Conservation (phyloP, 2,888 invertebrate species). For the Resseliella maxima region DNA sequence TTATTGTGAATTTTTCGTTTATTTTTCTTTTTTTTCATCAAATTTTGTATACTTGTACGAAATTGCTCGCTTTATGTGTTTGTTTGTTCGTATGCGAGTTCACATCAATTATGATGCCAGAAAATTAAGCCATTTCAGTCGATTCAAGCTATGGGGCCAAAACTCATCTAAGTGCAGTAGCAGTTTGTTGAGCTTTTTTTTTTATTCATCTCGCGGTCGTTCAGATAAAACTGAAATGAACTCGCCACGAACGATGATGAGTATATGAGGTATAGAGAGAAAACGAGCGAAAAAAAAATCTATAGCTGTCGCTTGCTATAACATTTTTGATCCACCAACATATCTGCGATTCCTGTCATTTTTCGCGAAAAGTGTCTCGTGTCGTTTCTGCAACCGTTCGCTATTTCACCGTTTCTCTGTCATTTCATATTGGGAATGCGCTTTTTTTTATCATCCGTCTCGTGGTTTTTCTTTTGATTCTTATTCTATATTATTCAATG, state of each 20-base stretch:
- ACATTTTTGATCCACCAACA: neutral
- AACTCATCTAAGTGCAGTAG: neutral
- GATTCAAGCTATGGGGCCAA: neutral
- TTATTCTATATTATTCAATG: neutral
- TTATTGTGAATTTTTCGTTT: neutral
- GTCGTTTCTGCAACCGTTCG: neutral
- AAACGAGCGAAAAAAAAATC: neutral
- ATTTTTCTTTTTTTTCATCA: neutral
- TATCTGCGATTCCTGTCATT: neutral
- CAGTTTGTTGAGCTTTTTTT: neutral
- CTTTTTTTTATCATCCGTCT: constrained; percentile 8
- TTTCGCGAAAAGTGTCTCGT: neutral
- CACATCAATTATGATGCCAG: neutral
- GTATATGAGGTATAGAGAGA: neutral
- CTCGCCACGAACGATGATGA: neutral
- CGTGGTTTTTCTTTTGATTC: neutral
- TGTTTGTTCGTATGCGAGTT: neutral
- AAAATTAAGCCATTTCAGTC: neutral
- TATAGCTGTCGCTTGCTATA: neutral
- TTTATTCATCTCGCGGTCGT: neutral
- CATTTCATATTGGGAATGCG: neutral
- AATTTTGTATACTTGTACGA: neutral
- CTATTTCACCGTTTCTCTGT: neutral
- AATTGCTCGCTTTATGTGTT: neutral
- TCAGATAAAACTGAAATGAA: neutral